Base-by-base conservation (phyloP, 1,140 invertebrate genomes). In the Eueides isabella region DNA sequence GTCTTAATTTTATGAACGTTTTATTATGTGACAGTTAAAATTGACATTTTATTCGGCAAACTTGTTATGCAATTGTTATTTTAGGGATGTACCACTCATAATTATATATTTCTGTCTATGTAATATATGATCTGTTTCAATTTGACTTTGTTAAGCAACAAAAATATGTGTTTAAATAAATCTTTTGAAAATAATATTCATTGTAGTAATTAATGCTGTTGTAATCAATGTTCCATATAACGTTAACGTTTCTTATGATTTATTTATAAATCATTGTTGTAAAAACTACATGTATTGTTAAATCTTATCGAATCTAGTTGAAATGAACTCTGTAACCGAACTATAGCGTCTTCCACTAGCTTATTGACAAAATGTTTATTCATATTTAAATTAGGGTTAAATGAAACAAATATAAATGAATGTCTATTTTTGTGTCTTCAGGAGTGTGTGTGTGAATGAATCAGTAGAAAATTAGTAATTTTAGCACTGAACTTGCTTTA, bases 351-450 rank as follows among this genome's bases (percentile, higher is more conserved):
- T 55, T 55, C 48, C 48, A 55, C 48, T 55, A 26, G 48, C 48
- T 55, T 55, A 26, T 55, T 55, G 9, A 55, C 1, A 55, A 55
- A 11, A 55, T 55, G 26, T 55, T 55, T 55, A 55, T 55, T 55
- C 48, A 12, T 55, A 55, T 11, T 23, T 11, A 23, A 55, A 23
- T 9, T 55, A 64, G 29, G 63, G 35, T 33, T 64, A 16, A 26
- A 65, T 38, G 33, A 65, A 19, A 65, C n/a, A 65, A 9, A 35
- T 66, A 66, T 65, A 48, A 48, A 48, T 41, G 65, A 67, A 67
- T n/a, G 41, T 48, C 41, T 48, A 48, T 48, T 48, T 48, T 48
- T 48, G n/a, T 48, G n/a, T 48, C 41, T 48, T 48, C 41, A 48
- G 41, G 41, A 48, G 41, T 48, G 41, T 44, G 41, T 48, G 41